Conservation (phyloP, 2,888 invertebrate species). For the Galerucella nymphaeae region DNA sequence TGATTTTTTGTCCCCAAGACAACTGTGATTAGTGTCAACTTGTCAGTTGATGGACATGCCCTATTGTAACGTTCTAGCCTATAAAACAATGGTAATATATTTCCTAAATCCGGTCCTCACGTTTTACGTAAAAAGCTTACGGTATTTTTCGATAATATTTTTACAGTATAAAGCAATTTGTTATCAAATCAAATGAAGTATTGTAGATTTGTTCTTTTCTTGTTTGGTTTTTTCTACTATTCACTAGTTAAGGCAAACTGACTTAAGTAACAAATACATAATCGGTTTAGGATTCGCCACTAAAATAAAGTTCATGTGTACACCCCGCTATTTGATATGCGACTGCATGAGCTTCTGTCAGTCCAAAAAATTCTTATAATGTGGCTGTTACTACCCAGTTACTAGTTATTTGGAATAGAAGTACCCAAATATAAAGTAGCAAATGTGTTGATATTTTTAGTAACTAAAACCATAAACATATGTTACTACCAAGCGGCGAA, state of each 20-base stretch:
- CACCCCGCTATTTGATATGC: too few relatives aligned
- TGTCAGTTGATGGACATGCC: too few relatives aligned
- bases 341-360: too few relatives aligned
- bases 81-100: not conserved
- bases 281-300: not conserved
- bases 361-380: too few relatives aligned
- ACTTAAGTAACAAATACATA: not conserved
- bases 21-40: too few relatives aligned
- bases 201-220: conserved; percentile 35
- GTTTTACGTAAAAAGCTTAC: conserved; percentile 41
- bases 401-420: too few relatives aligned
- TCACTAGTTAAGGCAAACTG: conserved; percentile 17
- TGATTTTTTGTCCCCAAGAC: too few relatives aligned
- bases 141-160: conserved; percentile 47
- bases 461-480: too few relatives aligned
- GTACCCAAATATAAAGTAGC: too few relatives aligned
- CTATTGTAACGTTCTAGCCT: not conserved
- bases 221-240: conserved; percentile 15
- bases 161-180: conserved; percentile 46
- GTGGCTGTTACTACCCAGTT: too few relatives aligned
- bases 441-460: too few relatives aligned
- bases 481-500: too few relatives aligned
- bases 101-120: conserved; percentile 32
- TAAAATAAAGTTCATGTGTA: not conserved
- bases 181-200: conserved; percentile 45